phyloP scores from a whole-genome alignment of 2,888 invertebrate genomes.

The Coleophora deauratella region DNA sequence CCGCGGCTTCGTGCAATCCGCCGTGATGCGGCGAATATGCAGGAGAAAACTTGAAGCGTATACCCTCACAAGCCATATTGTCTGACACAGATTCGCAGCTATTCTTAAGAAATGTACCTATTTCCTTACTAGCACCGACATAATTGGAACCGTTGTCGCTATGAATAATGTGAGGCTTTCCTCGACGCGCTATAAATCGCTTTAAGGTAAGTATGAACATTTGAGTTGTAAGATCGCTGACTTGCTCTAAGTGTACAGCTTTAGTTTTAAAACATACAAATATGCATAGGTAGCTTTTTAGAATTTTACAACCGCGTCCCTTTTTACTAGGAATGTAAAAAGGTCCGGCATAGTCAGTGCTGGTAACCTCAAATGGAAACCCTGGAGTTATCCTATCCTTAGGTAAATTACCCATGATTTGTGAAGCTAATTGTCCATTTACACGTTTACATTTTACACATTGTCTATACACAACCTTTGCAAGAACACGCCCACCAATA shows the following conservation, averaged over 20 bases:
- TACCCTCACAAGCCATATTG: background rate
- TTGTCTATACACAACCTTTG: background rate
- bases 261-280: no score
- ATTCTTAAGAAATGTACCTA: constrained; percentile 6
- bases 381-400: constrained; percentile 2
- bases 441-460: background rate
- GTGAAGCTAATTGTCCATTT: constrained; percentile 6
- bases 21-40: constrained; percentile 3
- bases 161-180: constrained; percentile 9
- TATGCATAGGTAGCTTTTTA: constrained; percentile 9
- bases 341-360: constrained; percentile 3
- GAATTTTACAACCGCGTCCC: constrained; percentile 2
- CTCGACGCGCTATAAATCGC: constrained; percentile 13
- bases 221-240: constrained; percentile 9
- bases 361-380: constrained; percentile 7
- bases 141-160: constrained; percentile 17
- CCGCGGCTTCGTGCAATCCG: constrained; percentile 1
- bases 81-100: background rate
- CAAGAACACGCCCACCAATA: background rate
- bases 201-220: constrained; percentile 14
- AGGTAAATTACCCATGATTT: constrained; percentile 7
- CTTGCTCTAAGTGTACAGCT: constrained; percentile 12
- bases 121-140: constrained; percentile 9
- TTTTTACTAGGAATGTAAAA: constrained; percentile 3
- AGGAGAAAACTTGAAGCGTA: constrained; percentile 1